Percentiles rank a stretch among this genome's conserved stretches.
phyloP scores from a whole-genome alignment of 2,888 invertebrate species.

The Lithophane semibrunnea region DNA sequence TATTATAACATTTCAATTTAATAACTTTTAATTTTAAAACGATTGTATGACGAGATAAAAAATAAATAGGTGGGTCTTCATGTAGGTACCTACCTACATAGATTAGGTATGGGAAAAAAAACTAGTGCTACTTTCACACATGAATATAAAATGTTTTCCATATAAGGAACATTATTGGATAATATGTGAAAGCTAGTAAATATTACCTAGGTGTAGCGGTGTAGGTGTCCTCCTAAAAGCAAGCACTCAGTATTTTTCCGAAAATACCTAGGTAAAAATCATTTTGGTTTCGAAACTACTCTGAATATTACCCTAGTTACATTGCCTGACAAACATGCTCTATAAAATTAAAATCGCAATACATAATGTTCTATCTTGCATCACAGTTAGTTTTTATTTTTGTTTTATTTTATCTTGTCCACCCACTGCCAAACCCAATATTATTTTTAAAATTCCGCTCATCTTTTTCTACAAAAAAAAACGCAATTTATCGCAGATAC shows the following conservation, averaged over 20 bases:
- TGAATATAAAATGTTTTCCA: neutral
- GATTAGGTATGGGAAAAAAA: neutral
- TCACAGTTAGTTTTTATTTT: neutral
- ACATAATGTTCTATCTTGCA: neutral
- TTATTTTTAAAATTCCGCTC: constrained; percentile 1
- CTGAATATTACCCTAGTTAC: neutral
- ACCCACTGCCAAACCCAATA: neutral
- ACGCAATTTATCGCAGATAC: constrained; percentile 9
- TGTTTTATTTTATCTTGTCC: neutral
- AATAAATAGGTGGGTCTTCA: neutral
- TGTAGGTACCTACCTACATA: neutral
- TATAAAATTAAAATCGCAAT: neutral
- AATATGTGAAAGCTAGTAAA: constrained; percentile 1
- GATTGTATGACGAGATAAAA: constrained; percentile 1
- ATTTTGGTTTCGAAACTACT: neutral
- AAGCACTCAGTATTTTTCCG: neutral
- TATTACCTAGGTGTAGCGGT: neutral
- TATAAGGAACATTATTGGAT: constrained; percentile 2
- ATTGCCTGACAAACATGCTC: neutral
- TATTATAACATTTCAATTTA: constrained; percentile 15
- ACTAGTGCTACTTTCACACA: neutral
- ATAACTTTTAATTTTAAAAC: constrained; percentile 27
- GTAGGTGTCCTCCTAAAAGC: neutral
- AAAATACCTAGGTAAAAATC: neutral
- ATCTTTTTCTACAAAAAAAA: constrained; percentile 16